Conservation (phyloP, 1,140 invertebrate genomes). For the Diorhabda carinulata region DNA sequence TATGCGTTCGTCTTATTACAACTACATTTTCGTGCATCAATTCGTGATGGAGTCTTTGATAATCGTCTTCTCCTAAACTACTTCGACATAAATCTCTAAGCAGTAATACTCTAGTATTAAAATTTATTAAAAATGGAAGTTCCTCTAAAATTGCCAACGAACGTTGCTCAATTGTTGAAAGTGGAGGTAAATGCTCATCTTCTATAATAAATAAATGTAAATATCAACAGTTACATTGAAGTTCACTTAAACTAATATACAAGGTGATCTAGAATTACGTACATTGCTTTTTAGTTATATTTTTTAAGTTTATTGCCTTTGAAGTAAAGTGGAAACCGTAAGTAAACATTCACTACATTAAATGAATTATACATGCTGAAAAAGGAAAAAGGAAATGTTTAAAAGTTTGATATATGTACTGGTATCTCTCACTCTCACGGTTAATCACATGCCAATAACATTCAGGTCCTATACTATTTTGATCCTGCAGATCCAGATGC, state of each 20-base stretch:
- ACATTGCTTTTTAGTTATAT: too few relatives aligned
- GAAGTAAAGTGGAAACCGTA: background rate
- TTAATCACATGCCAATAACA: too few relatives aligned
- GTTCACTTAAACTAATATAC: too few relatives aligned
- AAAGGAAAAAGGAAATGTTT: too few relatives aligned
- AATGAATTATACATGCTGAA: too few relatives aligned
- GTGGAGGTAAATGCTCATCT: constrained; percentile 70
- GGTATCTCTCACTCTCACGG: too few relatives aligned
- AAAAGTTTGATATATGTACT: too few relatives aligned
- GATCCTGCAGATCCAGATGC: too few relatives aligned
- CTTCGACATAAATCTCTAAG: constrained; percentile 65
- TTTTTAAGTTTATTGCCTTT: background rate
- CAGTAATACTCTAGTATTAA: constrained; percentile 82
- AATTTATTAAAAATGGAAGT: constrained; percentile 90
- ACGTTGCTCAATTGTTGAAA: constrained; percentile 84
- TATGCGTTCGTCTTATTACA: constrained; percentile 80
- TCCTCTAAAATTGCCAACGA: constrained; percentile 85
- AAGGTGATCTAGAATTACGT: too few relatives aligned
- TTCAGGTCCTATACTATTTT: too few relatives aligned
- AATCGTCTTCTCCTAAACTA: constrained; percentile 40
- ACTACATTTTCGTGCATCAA: constrained; percentile 48
- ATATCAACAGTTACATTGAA: too few relatives aligned
- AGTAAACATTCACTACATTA: too few relatives aligned
- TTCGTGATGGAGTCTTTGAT: constrained; percentile 37
- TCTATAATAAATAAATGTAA: constrained; percentile 25